Evolutionary conservation across 2,888 invertebrate species (phyloP).

Genomic region (Teinopalpus imperialis): DNA sequence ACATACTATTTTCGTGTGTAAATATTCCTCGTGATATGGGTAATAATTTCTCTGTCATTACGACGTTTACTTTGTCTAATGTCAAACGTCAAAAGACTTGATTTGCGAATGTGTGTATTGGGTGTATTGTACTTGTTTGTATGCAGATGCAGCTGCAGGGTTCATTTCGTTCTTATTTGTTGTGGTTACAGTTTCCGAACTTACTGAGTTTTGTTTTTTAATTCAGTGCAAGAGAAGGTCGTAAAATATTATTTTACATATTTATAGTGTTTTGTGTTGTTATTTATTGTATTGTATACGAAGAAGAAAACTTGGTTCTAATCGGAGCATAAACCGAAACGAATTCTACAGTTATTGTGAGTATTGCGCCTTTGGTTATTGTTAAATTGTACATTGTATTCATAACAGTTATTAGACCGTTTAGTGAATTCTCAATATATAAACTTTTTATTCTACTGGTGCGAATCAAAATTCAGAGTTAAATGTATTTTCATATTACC

Average conservation of each 20-base stretch:
- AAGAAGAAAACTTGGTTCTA: slow-evolving; percentile 4
- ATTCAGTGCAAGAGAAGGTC: background rate
- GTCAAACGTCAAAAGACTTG: slow-evolving; percentile 4
- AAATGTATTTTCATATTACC: too few relatives aligned
- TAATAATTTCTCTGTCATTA: too few relatives aligned
- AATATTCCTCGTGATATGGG: too few relatives aligned
- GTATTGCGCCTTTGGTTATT: slow-evolving; percentile 5
- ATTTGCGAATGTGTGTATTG: slow-evolving; percentile 6
- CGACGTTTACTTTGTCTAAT: too few relatives aligned
- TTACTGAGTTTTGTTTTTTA: background rate
- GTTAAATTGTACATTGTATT: slow-evolving; percentile 15
- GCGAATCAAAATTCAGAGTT: too few relatives aligned
- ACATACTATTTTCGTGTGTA: too few relatives aligned
- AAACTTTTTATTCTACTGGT: background rate
- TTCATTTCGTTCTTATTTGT: slow-evolving; percentile 17
- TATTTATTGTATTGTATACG: background rate
- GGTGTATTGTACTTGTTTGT: too few relatives aligned
- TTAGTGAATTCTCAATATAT: background rate
- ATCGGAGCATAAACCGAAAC: slow-evolving; percentile 5
- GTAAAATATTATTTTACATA: background rate
- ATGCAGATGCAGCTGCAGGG: too few relatives aligned
- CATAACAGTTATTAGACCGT: slow-evolving; percentile 11
- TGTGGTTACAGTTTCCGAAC: slow-evolving; percentile 11
- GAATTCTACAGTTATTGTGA: slow-evolving; percentile 10
- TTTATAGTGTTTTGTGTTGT: background rate